Conservation (phyloP, 2,888 invertebrate species). For the Pegoplata infirma region DNA sequence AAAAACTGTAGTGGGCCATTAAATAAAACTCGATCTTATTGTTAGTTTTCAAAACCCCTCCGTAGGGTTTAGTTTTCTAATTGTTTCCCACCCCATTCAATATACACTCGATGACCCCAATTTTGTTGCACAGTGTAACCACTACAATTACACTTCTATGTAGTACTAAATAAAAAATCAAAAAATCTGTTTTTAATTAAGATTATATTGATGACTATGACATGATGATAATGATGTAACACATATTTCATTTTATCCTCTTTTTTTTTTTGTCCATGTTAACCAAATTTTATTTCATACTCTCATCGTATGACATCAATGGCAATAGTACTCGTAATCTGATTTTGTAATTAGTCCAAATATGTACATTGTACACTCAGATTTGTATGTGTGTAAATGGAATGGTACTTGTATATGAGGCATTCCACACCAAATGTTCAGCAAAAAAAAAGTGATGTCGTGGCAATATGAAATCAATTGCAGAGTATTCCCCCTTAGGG, state of each 20-base stretch:
- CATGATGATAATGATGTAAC: constrained; percentile 43
- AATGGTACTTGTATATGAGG: too few species aligned
- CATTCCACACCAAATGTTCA: too few species aligned
- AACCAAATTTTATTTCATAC: constrained; percentile 40
- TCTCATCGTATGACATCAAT: constrained; percentile 41
- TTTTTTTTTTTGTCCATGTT: constrained; percentile 28
- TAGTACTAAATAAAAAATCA: constrained; percentile 28
- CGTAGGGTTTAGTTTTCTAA: too few species aligned
- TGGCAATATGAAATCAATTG: too few species aligned
- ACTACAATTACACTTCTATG: constrained; percentile 33
- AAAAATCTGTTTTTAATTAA: constrained; percentile 56
- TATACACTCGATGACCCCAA: too few species aligned
- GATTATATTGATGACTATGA: constrained; percentile 43
- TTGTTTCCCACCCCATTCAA: too few species aligned
- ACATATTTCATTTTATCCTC: constrained; percentile 37
- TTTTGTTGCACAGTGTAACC: neutral
- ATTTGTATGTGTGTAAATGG: neutral
- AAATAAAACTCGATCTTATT: too few species aligned
- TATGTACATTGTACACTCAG: neutral
- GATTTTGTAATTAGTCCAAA: constrained; percentile 58
- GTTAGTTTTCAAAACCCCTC: too few species aligned
- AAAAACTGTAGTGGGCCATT: too few species aligned
- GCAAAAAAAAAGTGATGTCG: too few species aligned
- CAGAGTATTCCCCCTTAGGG: too few species aligned
- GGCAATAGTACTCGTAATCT: constrained; percentile 53